Conservation (phyloP, 2,113 vertebrate species). For the Anseranas semipalmata region DNA sequence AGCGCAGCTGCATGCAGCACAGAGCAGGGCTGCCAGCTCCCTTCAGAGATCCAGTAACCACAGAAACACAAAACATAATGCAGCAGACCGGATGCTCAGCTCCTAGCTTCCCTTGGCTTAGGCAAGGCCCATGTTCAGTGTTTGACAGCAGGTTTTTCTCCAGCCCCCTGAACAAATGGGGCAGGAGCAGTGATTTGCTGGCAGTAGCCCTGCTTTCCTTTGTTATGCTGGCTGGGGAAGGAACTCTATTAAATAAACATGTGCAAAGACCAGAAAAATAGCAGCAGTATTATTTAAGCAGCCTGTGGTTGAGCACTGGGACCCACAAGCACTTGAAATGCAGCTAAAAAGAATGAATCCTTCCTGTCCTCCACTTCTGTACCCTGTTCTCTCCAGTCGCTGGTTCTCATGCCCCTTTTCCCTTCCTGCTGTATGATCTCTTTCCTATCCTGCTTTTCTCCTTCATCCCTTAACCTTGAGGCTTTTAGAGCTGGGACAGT, state of each 20-base stretch:
- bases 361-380: not conserved
- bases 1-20: not conserved
- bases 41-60: fast-evolving
- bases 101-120: not conserved
- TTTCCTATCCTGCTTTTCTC: not conserved
- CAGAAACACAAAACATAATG: not conserved
- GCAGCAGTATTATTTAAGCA: not conserved
- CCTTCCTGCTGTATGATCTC: not conserved
- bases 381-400: not conserved
- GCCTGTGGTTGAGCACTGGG: not conserved
- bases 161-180: not conserved
- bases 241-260: not conserved
- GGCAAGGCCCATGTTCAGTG: not conserved
- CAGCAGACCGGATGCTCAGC: not conserved
- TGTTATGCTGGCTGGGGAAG: not conserved
- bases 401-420: not conserved
- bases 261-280: not conserved
- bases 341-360: not conserved
- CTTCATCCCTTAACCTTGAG: not conserved
- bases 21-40: not conserved
- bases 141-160: not conserved
- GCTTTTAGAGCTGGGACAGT: not conserved
- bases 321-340: not conserved
- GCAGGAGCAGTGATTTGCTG: not conserved
- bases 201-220: not conserved